Base-by-base conservation (phyloP, 2,888 invertebrate genomes). In the Mesoligia furuncula region DNA sequence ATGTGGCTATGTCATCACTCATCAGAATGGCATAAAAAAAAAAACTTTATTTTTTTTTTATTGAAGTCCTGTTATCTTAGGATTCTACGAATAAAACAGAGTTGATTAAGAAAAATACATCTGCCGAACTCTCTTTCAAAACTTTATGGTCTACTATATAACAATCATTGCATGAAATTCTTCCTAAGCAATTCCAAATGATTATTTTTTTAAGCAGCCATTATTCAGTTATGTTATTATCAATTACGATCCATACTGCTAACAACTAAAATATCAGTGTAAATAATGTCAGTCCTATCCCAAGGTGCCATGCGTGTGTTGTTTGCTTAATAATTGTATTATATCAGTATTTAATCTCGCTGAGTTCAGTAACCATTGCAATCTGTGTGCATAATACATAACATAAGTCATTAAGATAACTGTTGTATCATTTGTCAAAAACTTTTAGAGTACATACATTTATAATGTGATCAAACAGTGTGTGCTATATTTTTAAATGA, bases 331-430 rank as follows among this genome's bases (percentile, higher is more conserved):
- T 69, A 76, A 85, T 61, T 59, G 59, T 66, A 59, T 76, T 68
- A 54, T 85, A 77, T 64, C 39, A 85, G 77, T 83, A 86, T 73
- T 86, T 85, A 83, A 83, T 83, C 83, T 85, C 2, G 0, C 17
- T 0, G 73, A 77, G 86, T 83, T 83, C 83, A 83, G 57, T 85
- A 66, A 85, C 83, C 86, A 83, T 36, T 42, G 45, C 59, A 71
- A 83, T 85, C 73, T 71, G 24, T 83, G 51, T 70, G 13, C 73
- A 57, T 69, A 42, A 80, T 69, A 85, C 68, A 57, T 51, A 51
- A 85, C 64, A 57, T 51, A 51, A 67, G 31, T 59, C 31, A 85
- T 83, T 85, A 77, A 61, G 86, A 83, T 85, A 85, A 71, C 65
- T 20, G 24, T 57, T 59, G 20, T 57, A 70, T 65, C 51, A 27